Conservation (phyloP, 1,140 invertebrate species). For the Neuroterus valhalla region DNA sequence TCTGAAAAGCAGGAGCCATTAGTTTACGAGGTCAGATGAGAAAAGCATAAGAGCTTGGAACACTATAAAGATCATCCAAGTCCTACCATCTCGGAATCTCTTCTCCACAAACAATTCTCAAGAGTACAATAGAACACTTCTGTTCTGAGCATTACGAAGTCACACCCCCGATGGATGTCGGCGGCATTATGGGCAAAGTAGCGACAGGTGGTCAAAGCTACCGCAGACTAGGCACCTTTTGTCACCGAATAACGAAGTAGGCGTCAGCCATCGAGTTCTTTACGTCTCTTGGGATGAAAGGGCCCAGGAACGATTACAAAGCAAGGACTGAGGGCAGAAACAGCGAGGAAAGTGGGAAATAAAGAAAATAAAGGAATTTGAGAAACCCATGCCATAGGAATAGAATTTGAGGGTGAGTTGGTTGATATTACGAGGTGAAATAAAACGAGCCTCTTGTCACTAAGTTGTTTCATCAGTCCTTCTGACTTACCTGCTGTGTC, state of each 20-base stretch:
- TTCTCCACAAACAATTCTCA: slow-evolving; percentile 48
- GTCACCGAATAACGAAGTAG: slow-evolving; percentile 52
- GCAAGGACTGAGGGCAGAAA: slow-evolving; percentile 38
- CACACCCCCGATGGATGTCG: slow-evolving; percentile 52
- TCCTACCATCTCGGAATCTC: slow-evolving; percentile 17
- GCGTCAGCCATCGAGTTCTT: slow-evolving; percentile 39
- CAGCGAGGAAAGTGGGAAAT: slow-evolving; percentile 42
- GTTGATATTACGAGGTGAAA: slow-evolving; percentile 11
- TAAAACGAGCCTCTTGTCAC: slow-evolving; percentile 9
- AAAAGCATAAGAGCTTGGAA: slow-evolving; percentile 33
- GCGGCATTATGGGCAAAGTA: slow-evolving; percentile 47
- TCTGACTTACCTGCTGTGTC: no score
- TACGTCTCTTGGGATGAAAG: slow-evolving; percentile 45
- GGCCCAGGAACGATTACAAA: slow-evolving; percentile 32
- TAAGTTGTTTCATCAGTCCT: slow-evolving; percentile 3
- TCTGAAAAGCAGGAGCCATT: slow-evolving; percentile 28
- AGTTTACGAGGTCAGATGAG: slow-evolving; percentile 47
- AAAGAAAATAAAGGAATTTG: slow-evolving; percentile 30
- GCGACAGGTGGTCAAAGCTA: slow-evolving; percentile 67
- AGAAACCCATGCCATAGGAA: no score
- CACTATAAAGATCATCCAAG: slow-evolving; percentile 22
- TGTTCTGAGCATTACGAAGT: slow-evolving; percentile 55
- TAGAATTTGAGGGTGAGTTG: slow-evolving; percentile 24
- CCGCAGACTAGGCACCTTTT: slow-evolving; percentile 52
- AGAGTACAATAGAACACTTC: slow-evolving; percentile 52